A percentile compares a stretch with the other conserved stretches of the same genome.
phyloP scores from a whole-genome alignment of 92 coral and sea anemone genomes.

The Zoanthus sociatus region DNA sequence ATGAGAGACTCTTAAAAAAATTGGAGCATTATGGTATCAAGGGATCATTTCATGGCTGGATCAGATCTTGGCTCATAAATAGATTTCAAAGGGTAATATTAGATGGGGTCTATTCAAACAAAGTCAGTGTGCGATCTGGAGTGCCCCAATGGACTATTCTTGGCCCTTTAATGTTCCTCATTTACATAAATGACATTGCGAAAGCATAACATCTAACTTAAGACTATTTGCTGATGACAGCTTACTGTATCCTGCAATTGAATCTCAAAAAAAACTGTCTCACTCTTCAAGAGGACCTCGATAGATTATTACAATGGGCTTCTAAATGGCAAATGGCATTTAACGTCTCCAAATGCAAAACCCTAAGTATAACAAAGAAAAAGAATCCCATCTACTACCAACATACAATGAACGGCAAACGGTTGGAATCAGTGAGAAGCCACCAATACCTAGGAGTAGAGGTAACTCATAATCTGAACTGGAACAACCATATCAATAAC shows the following conservation, averaged over 20 bases:
- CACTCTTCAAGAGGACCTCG: neutral
- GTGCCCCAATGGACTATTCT: constrained; percentile 51
- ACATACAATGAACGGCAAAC: neutral
- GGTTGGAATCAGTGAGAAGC: neutral
- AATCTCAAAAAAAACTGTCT: neutral
- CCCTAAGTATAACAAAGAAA: neutral
- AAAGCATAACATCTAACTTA: neutral
- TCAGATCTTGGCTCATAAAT: constrained; percentile 22
- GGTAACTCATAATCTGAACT: neutral
- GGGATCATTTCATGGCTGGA: constrained; percentile 35
- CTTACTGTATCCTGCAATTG: neutral
- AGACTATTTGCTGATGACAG: constrained; percentile 12
- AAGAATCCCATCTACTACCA: neutral
- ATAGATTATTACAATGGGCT: neutral
- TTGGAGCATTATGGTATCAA: constrained; percentile 47
- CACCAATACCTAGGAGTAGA: neutral
- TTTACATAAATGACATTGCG: constrained; percentile 19
- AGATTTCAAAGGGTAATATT: constrained; percentile 27
- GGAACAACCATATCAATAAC: neutral
- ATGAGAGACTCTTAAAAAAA: constrained; percentile 48
- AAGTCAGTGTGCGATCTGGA: constrained; percentile 36
- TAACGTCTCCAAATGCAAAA: neutral
- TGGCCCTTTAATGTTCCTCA: constrained; percentile 20
- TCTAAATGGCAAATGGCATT: neutral
- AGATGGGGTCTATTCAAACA: constrained; percentile 19